phyloP scores from a whole-genome alignment of 1,140 invertebrate genomes.

The Pseudoatta argentina region DNA sequence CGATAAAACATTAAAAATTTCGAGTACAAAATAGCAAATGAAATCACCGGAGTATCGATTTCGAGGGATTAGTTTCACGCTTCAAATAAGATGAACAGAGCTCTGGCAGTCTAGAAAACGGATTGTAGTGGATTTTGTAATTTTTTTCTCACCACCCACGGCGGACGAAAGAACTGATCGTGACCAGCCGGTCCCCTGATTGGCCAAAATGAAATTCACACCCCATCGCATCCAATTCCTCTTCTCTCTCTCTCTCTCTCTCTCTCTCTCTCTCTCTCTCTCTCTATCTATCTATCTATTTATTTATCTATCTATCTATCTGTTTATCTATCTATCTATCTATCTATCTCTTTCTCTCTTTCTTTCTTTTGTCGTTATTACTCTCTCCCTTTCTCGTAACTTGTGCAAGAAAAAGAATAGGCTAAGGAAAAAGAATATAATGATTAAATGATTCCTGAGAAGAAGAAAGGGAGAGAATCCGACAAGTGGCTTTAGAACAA shows the following conservation, averaged over 20 bases:
- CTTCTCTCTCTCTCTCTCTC: background rate
- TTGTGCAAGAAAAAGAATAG: conserved; percentile 1
- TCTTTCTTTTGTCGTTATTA: conserved; percentile 1
- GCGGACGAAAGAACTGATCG: conserved; percentile 81
- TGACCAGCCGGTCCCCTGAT: conserved; percentile 80
- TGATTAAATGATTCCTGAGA: background rate
- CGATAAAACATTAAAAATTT: conserved; percentile 7
- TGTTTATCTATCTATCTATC: background rate
- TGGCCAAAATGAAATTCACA: conserved; percentile 74
- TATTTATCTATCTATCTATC: background rate
- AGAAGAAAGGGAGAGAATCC: conserved; percentile 64
- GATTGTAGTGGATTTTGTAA: conserved; percentile 80
- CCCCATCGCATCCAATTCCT: conserved; percentile 55
- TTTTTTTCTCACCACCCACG: conserved; percentile 69
- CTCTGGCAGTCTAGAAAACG: conserved; percentile 67
- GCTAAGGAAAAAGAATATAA: background rate
- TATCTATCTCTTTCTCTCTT: background rate
- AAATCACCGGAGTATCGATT: conserved; percentile 41
- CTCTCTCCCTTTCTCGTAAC: conserved; percentile 22
- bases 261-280: background rate
- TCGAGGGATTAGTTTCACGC: conserved; percentile 30
- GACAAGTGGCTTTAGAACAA: conserved; percentile 70
- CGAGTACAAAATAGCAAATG: conserved; percentile 6
- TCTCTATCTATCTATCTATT: too few relatives aligned
- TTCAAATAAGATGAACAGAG: conserved; percentile 64